Base-by-base conservation (phyloP, 2,797 vertebrate genomes). In the Sebastes hubbsi region DNA sequence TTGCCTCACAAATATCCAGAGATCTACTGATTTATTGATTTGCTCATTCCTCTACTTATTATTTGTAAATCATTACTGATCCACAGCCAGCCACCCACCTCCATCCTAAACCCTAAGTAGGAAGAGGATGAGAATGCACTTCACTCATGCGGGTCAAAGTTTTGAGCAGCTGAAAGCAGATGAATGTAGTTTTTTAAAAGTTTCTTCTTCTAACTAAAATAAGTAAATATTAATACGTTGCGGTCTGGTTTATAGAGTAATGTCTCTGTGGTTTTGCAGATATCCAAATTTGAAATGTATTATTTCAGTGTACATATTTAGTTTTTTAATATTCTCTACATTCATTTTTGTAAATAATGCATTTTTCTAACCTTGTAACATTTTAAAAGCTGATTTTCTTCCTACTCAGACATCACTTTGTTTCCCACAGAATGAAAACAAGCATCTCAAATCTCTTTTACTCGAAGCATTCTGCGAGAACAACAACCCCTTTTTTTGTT, bases 11-110 rank as follows among this genome's bases (percentile, higher is more conserved):
- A 94, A 92, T 94, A 94, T 88, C 93, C 89, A 84, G 84, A 94
- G 92, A 94, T 94, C 92, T 94, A 89, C 93, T 94, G 93, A 95
- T 95, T 95, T 95, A 96, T 96, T 95, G 95, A 96, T 96, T 95
- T 91, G 83, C 88, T 94, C 93, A 89, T 93, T 94, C 92, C 92
- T 91, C 92, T 87, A 89, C 94, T 94, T 95, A 93, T 95, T 95
- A 92, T 95, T 95, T 94, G 93, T 94, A 94, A 95, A 94, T 95
- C 94, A 91, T 94, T 93, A 95, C 93, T 88, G 90, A 92, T 91
- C 88, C 7, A 42, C 83, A 77, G 89, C 87, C 90, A 84, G 84
- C 89, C 90, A 87, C 5, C 38, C 91, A 88, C 89, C 77, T 89
- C 81, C 61, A 27, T 84, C 81, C 55, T 22, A 81, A 86, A 81